phyloP scores from a whole-genome alignment of 1,140 invertebrate genomes.

The Ectropis grisescens region DNA sequence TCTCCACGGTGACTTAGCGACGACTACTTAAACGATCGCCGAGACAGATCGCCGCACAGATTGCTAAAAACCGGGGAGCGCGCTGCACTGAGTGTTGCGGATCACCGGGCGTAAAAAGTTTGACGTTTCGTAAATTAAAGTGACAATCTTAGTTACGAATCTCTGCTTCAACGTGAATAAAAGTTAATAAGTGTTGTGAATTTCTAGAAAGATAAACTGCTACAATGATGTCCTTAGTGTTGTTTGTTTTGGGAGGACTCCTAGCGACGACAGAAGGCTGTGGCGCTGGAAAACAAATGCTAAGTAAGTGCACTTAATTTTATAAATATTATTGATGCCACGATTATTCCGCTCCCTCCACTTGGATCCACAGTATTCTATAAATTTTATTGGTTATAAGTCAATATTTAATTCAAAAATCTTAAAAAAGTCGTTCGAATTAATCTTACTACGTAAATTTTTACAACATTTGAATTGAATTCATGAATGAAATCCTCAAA shows the following conservation, averaged over 20 bases:
- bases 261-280: slow-evolving; percentile 58
- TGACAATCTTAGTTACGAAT: slow-evolving; percentile 60
- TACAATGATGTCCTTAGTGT: slow-evolving; percentile 62
- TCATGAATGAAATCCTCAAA: no score
- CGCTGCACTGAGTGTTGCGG: slow-evolving; percentile 56
- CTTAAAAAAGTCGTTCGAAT: no score
- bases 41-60: slow-evolving; percentile 29
- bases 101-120: slow-evolving; percentile 45
- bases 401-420: no score
- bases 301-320: slow-evolving; percentile 42
- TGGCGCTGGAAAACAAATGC: slow-evolving; percentile 46
- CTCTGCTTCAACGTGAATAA: slow-evolving; percentile 47
- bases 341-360: no score
- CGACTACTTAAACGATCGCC: slow-evolving; percentile 42
- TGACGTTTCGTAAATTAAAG: slow-evolving; percentile 66
- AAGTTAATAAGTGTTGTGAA: slow-evolving; percentile 58
- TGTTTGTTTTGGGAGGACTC: slow-evolving; percentile 58
- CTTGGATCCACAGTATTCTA: no score
- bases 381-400: no score
- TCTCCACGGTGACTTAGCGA: slow-evolving; percentile 45
- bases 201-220: slow-evolving; percentile 19
- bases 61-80: slow-evolving; percentile 49
- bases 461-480: no score
- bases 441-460: no score
- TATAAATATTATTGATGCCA: no score